Percentiles rank a stretch among this genome's conserved stretches.
phyloP scores from a whole-genome alignment of 2,797 vertebrate species.

The Emydoidea blandingii region DNA sequence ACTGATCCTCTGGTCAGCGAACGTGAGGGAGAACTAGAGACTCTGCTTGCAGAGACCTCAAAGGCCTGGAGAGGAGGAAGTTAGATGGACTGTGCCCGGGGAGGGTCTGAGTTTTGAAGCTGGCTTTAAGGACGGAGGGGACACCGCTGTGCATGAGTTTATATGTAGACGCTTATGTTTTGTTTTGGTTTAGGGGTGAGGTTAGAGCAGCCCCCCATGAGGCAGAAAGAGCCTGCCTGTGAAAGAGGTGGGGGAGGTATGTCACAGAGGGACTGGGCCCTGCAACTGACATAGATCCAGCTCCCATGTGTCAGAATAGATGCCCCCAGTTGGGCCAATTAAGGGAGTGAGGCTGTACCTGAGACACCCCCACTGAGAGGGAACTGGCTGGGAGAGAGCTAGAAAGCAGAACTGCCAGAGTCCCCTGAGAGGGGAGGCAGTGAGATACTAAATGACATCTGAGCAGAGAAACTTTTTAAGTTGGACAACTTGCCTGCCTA shows the following conservation, averaged over 20 bases:
- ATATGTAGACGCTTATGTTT: background rate
- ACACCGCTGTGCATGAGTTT: background rate
- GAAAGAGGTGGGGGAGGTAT: background rate
- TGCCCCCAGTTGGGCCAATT: background rate
- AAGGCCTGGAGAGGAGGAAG: background rate
- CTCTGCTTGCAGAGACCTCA: background rate
- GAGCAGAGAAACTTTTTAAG: background rate
- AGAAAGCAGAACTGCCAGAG: background rate
- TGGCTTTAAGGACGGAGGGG: background rate
- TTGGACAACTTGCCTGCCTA: background rate
- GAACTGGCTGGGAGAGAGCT: background rate
- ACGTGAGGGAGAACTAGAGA: background rate
- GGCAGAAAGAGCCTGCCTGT: background rate
- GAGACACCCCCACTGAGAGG: background rate
- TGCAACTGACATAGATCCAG: background rate
- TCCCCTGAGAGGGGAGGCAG: background rate
- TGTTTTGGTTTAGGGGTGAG: background rate
- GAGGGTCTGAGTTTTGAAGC: background rate
- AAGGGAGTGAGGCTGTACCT: background rate
- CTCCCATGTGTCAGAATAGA: background rate
- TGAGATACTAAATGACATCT: background rate
- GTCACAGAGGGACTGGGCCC: too few species aligned
- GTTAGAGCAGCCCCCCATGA: background rate
- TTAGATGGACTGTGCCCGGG: background rate
- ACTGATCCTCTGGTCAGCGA: background rate